phyloP scores from a whole-genome alignment of 2,113 vertebrate species.

The Rhea pennata region DNA sequence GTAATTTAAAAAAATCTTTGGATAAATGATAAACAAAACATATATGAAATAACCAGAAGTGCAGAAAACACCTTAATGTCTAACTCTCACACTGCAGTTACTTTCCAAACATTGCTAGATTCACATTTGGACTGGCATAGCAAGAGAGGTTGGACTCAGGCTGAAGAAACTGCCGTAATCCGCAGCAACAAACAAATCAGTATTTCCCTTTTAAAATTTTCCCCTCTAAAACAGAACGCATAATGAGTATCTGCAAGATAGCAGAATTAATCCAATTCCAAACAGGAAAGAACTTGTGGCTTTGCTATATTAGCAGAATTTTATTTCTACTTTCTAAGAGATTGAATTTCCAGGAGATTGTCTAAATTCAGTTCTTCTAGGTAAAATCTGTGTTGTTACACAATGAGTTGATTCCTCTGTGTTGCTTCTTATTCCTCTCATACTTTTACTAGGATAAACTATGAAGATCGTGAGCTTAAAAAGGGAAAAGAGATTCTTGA shows the following conservation, averaged over 20 bases:
- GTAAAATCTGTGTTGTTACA: background rate
- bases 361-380: background rate
- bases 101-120: slow-evolving; percentile 3
- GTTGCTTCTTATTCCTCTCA: background rate
- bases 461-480: background rate
- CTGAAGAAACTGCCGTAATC: background rate
- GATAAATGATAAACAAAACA: background rate
- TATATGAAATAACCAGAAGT: background rate
- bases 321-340: background rate
- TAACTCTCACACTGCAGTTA: background rate
- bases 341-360: background rate
- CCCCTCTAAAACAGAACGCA: background rate
- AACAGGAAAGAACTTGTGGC: background rate
- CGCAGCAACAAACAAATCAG: background rate
- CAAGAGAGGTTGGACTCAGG: background rate
- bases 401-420: background rate
- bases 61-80: background rate
- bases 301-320: background rate
- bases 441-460: background rate
- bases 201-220: background rate
- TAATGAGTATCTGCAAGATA: background rate
- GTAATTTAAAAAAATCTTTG: background rate
- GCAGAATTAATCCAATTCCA: background rate
- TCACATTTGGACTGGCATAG: background rate
- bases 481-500: background rate